Evolutionary conservation across 2,797 vertebrate species (phyloP).

Genomic region (Cirrhinus molitorella): DNA sequence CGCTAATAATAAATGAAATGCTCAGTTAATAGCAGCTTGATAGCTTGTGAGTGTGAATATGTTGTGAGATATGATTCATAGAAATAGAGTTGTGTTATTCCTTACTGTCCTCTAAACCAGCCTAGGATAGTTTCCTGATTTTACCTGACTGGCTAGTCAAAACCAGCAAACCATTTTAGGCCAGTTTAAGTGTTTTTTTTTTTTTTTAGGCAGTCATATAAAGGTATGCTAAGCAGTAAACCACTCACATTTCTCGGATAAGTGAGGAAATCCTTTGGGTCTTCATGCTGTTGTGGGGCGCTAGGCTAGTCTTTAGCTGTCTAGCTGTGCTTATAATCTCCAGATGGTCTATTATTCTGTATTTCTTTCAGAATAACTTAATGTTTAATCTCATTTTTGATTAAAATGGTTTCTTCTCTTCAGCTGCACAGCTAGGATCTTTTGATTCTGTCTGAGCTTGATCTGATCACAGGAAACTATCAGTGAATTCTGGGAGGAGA

Average conservation of each 20-base stretch:
- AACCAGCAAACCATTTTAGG: neutral
- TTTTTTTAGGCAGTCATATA: neutral
- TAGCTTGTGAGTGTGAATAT: neutral
- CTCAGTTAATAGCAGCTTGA: slow-evolving; percentile 9
- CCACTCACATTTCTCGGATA: neutral
- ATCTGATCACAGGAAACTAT: slow-evolving; percentile 1
- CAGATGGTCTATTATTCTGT: slow-evolving; percentile 1
- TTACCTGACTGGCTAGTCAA: neutral
- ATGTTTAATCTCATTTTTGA: neutral
- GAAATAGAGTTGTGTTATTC: neutral
- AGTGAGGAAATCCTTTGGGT: neutral
- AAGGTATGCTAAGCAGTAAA: neutral
- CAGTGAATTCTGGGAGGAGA: neutral
- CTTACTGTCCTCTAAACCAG: neutral
- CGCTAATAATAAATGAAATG: slow-evolving; percentile 40
- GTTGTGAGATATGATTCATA: neutral
- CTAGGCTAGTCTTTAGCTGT: neutral
- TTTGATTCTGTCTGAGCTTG: neutral
- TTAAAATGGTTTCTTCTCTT: neutral
- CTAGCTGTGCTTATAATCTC: neutral
- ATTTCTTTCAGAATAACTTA: neutral
- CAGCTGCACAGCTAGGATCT: neutral
- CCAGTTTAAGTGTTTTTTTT: neutral
- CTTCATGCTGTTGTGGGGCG: neutral
- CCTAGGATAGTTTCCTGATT: neutral